phyloP scores from a whole-genome alignment of 1,140 invertebrate species.

The Halyomorpha halys region DNA sequence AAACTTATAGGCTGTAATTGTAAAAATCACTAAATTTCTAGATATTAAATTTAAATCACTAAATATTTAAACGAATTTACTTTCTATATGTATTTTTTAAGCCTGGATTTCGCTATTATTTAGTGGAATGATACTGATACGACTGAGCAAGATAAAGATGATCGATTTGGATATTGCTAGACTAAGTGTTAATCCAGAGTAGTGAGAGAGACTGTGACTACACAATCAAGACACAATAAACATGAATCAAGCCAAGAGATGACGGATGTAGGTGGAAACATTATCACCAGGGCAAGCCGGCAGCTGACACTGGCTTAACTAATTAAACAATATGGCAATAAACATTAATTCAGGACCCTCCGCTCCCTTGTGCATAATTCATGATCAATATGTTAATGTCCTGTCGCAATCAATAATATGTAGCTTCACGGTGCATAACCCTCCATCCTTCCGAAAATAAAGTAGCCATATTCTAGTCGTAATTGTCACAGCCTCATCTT shows the following conservation, averaged over 20 bases:
- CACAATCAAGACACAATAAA: conserved; percentile 14
- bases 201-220: neutral
- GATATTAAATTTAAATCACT: too few relatives aligned
- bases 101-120: too few relatives aligned
- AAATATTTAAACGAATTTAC: too few relatives aligned
- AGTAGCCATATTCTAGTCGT: too few relatives aligned
- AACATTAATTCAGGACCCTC: conserved; percentile 18
- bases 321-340: conserved; percentile 22
- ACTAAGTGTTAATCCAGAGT: too few relatives aligned
- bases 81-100: too few relatives aligned
- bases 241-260: conserved; percentile 13
- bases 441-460: neutral
- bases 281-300: neutral
- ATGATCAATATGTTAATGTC: conserved; percentile 19
- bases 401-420: conserved; percentile 21
- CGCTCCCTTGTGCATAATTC: conserved; percentile 11
- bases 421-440: neutral
- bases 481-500: too few relatives aligned
- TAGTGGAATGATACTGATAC: too few relatives aligned
- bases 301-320: conserved; percentile 17
- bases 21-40: too few relatives aligned
- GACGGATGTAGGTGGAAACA: conserved; percentile 16
- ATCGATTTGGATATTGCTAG: too few relatives aligned
- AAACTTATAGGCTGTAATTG: too few relatives aligned
- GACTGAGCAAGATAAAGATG: too few relatives aligned